A percentile compares a stretch with the other conserved stretches of the same genome.
These are phyloP conservation scores for Grapholita molesta DNA, from an alignment of 1,140 invertebrate genomes.

Conservation along the genomic window DNA sequence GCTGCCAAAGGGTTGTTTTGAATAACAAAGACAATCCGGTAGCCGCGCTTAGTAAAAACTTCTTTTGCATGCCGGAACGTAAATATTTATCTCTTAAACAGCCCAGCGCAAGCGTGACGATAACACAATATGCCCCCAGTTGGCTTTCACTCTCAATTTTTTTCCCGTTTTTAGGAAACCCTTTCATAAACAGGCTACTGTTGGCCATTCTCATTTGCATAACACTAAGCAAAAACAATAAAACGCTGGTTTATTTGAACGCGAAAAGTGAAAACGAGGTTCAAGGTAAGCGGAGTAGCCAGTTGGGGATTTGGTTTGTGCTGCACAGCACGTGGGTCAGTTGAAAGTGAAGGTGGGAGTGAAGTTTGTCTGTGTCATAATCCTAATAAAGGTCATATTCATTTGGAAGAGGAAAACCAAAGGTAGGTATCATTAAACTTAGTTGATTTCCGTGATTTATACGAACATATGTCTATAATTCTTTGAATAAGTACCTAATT, in stretches of 20 bases:
- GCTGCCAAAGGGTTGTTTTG: slow-evolving; percentile 58
- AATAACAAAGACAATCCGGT: slow-evolving; percentile 70
- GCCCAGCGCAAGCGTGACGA: slow-evolving; percentile 58
- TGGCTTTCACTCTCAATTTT: slow-evolving; percentile 73
- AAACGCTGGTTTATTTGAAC: slow-evolving; percentile 62
- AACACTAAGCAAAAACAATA: slow-evolving; percentile 68
- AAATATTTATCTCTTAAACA: slow-evolving; percentile 70
- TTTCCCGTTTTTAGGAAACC: slow-evolving; percentile 63
- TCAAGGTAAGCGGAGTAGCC: slow-evolving; percentile 53
- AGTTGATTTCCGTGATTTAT: neutral
- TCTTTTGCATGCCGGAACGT: slow-evolving; percentile 70
- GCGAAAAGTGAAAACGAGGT: slow-evolving; percentile 73
- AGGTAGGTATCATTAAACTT: neutral
- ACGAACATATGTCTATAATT: neutral
- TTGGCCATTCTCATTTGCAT: slow-evolving; percentile 68
- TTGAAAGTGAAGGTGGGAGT: neutral
- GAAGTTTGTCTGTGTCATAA: neutral
- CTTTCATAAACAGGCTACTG: slow-evolving; percentile 67
- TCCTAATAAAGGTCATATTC: neutral
- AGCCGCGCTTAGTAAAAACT: slow-evolving; percentile 61
- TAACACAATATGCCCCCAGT: slow-evolving; percentile 61
- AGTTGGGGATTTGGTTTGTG: slow-evolving; percentile 60
- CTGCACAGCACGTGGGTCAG: slow-evolving; percentile 47
- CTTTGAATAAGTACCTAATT: neutral
- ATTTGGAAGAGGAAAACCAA: neutral